phyloP scores from a whole-genome alignment of 30 jellyfish, hydroid and myxozoan species.

The Sanderia malayensis region DNA sequence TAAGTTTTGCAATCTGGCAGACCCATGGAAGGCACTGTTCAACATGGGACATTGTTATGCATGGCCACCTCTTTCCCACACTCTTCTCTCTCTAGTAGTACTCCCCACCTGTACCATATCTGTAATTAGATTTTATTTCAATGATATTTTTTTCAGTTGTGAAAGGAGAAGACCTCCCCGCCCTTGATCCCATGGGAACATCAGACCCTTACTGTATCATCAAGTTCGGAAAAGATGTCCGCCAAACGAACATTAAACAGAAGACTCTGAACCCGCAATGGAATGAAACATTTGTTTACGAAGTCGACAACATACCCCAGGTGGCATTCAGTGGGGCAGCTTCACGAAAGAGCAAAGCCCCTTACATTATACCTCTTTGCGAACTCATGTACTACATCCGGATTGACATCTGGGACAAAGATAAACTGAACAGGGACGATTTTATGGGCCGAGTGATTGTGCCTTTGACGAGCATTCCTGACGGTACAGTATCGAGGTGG shows the following conservation, averaged over 20 bases:
- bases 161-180: constrained; percentile 83
- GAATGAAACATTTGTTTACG: constrained; percentile 79
- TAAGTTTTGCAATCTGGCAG: too few relatives aligned
- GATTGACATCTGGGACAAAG: constrained; percentile 97
- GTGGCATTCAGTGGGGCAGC: constrained; percentile 71
- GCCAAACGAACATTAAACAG: constrained; percentile 52
- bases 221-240: constrained; percentile 67
- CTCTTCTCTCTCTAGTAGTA: too few relatives aligned
- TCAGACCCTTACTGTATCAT: constrained; percentile 94
- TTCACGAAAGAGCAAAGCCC: constrained; percentile 28
- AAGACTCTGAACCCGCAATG: constrained; percentile 77
- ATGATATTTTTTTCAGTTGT: too few relatives aligned
- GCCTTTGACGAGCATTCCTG: constrained; percentile 70
- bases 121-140: too few relatives aligned
- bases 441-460: constrained; percentile 83
- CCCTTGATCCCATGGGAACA: constrained; percentile 78
- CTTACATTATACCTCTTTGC: constrained; percentile 65
- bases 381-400: constrained; percentile 62
- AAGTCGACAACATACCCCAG: constrained; percentile 81
- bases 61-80: too few relatives aligned
- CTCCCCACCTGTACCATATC: too few relatives aligned
- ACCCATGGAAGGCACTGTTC: too few relatives aligned
- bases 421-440: constrained; percentile 81
- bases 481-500: constrained; percentile 80
- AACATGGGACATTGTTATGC: too few relatives aligned